Percentiles rank a stretch among this genome's conserved stretches.
These are phyloP conservation scores for Lethrus apterus DNA, from an alignment of 1,140 invertebrate genomes.

Conservation along the genomic window DNA sequence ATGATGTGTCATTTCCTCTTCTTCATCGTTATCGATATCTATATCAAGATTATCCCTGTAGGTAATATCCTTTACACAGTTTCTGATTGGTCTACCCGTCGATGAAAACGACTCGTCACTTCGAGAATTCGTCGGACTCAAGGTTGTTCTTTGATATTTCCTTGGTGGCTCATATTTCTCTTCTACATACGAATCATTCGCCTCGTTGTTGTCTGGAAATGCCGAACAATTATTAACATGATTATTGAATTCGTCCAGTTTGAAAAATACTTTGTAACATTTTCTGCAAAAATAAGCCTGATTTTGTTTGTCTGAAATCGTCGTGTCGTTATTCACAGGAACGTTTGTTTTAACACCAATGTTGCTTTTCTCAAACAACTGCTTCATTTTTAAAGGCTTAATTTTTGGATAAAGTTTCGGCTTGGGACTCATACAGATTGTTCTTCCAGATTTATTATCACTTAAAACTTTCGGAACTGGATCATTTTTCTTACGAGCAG, in stretches of 20 bases:
- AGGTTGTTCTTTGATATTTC: neutral
- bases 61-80: conserved; percentile 32
- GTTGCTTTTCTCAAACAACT: conserved; percentile 12
- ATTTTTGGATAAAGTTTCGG: conserved; percentile 12
- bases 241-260: conserved; percentile 37
- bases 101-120: conserved; percentile 20
- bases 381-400: conserved; percentile 20
- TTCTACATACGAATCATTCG: neutral
- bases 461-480: conserved; percentile 24
- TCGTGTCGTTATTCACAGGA: too few species aligned
- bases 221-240: conserved; percentile 34
- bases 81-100: conserved; percentile 29
- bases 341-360: conserved; percentile 18
- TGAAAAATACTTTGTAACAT: conserved; percentile 39
- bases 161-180: conserved; percentile 8
- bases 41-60: conserved; percentile 29
- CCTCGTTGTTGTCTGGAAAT: neutral
- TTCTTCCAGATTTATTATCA: conserved; percentile 5
- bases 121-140: conserved; percentile 2
- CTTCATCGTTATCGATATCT: conserved; percentile 8
- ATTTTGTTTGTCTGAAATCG: conserved; percentile 21
- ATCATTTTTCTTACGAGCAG: conserved; percentile 31
- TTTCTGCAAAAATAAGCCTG: conserved; percentile 40
- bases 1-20: conserved; percentile 10
- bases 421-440: conserved; percentile 4